Percentiles rank a stretch among this genome's conserved stretches.
These are phyloP conservation scores for Nicator chloris DNA, from an alignment of 2,113 vertebrate species.

Conservation along the genomic window DNA sequence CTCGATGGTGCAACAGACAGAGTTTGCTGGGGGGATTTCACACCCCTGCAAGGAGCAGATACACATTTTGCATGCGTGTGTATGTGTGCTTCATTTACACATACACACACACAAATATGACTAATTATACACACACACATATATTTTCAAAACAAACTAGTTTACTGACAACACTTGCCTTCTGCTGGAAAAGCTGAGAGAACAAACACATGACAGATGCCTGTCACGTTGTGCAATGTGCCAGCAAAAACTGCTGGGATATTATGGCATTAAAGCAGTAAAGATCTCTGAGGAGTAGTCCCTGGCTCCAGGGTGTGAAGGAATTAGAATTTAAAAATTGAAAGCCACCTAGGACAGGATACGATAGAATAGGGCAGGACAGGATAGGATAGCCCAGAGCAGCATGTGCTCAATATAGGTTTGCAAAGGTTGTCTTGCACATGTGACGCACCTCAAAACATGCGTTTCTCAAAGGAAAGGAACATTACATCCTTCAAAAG, in stretches of 20 bases:
- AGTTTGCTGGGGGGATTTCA: background rate
- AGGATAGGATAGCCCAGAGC: background rate
- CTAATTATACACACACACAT: background rate
- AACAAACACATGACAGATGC: constrained; percentile 32
- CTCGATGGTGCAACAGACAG: background rate
- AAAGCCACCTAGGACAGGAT: background rate
- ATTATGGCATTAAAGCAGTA: background rate
- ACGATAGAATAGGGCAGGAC: background rate
- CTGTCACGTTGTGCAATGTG: background rate
- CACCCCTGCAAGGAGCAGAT: background rate
- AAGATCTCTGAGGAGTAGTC: background rate
- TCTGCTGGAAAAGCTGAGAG: constrained; percentile 22
- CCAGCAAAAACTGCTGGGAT: background rate
- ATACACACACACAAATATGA: background rate
- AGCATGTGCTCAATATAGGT: background rate
- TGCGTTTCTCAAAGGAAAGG: background rate
- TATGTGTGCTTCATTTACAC: background rate
- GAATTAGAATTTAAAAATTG: background rate
- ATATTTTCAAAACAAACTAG: background rate
- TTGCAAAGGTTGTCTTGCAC: background rate
- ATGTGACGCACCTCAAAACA: background rate
- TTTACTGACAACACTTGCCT: constrained; percentile 35
- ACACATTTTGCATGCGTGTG: background rate
- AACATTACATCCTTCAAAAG: rapidly evolving
- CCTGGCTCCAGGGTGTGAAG: background rate